These are phyloP conservation scores for Avahi laniger DNA, from an alignment of 2,797 vertebrate genomes.

Conservation along the genomic window DNA sequence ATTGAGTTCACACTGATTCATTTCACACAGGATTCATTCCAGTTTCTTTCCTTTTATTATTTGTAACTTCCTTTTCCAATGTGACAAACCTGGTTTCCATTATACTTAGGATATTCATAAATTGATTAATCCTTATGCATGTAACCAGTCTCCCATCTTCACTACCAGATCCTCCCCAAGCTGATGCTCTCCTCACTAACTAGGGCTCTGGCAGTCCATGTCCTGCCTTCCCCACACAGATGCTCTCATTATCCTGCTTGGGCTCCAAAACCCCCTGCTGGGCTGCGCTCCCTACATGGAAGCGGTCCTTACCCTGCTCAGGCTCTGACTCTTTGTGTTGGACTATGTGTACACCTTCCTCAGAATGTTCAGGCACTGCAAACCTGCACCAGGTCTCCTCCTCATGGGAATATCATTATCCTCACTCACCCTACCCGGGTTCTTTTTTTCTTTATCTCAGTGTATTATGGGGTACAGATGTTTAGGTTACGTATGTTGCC, in stretches of 20 bases:
- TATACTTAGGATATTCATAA: background rate
- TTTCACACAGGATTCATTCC: background rate
- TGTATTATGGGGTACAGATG: too few relatives aligned
- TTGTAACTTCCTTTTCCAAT: background rate
- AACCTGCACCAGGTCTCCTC: fast-evolving
- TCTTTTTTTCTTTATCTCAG: background rate
- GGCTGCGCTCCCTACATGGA: fast-evolving
- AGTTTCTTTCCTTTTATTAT: background rate
- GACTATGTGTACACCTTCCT: fast-evolving
- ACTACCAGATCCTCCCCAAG: background rate
- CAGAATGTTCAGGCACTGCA: background rate
- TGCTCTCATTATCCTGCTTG: background rate
- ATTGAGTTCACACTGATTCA: background rate
- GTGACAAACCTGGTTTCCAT: background rate
- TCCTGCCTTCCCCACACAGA: background rate
- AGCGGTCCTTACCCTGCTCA: background rate
- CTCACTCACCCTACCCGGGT: background rate
- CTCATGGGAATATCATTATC: background rate
- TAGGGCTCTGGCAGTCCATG: background rate
- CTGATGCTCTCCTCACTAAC: background rate
- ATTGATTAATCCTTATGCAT: background rate
- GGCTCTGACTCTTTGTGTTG: background rate
- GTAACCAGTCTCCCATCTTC: background rate
- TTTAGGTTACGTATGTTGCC: too few relatives aligned
- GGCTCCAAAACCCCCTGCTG: background rate